Base-by-base conservation (phyloP, 2,888 invertebrate species). In the Limenitis camilla region DNA sequence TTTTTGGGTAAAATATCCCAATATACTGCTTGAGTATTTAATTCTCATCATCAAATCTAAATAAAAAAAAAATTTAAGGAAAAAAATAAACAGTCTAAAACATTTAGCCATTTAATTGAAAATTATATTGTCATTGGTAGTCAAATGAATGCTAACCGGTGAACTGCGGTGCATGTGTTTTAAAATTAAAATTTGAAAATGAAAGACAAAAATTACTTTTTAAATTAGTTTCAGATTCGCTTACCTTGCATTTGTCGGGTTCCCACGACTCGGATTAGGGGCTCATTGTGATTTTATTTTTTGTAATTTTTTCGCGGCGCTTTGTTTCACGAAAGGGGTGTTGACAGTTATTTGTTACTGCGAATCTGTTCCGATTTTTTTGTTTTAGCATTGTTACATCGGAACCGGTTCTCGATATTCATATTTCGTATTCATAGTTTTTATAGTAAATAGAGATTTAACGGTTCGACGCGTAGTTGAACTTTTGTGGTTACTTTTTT, bases 261-360 rank as follows among this genome's bases (percentile, higher is more conserved):
- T 87, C 86, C 86, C 87, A 86, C 86, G 86, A 78, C 76, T 69
- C 61, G 85, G 85, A 85, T 86, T 86, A 85, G 79, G 81, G 82
- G 68, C 63, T 69, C 74, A 71, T 77, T 78, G 73, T 76, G 73
- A 78, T 78, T 79, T 72, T 65, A 71, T 75, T 81, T 85, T 81
- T 79, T 74, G 74, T 72, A 74, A 77, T 76, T 82, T 56, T 84
- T 82, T 66, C 67, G 65, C 62, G 65, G 61, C 72, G 72, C 72
- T 76, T 86, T 86, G 84, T 85, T 85, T 86, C 81, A 83, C 79
- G 76, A 77, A 66, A 86, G 85, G 86, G 86, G 85, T 87, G 87
- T 85, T 87, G 87, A 87, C 87, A 87, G 85, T 81, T 86, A 84
- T 84, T 84, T 83, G 85, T 86, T 79, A 63, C 78, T 70, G 73